Conservation (phyloP, 1,140 invertebrate genomes). For the Rhyzopertha dominica region DNA sequence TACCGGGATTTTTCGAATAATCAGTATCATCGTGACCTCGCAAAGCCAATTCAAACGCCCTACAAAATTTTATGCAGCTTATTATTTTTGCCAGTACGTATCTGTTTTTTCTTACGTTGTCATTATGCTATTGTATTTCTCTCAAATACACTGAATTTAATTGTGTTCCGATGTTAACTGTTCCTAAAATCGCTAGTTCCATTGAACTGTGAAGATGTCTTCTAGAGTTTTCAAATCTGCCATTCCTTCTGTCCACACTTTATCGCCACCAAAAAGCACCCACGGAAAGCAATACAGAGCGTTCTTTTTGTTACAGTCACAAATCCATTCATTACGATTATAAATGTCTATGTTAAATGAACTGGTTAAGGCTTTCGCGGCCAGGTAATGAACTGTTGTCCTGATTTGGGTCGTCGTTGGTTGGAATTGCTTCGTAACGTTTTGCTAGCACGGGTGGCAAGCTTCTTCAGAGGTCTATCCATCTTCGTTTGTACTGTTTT, state of each 20-base stretch:
- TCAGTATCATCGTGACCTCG: conserved; percentile 31
- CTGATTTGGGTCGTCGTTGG: too few species aligned
- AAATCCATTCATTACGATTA: too few species aligned
- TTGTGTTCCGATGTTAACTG: conserved; percentile 8
- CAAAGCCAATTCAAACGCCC: conserved; percentile 34
- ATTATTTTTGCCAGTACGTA: conserved; percentile 39
- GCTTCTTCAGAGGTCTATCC: too few species aligned
- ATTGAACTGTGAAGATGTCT: conserved; percentile 15
- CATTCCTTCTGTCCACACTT: conserved; percentile 16
- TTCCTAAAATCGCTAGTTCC: conserved; percentile 6
- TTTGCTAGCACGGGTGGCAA: too few species aligned
- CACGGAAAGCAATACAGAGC: too few species aligned
- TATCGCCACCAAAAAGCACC: conserved; percentile 14
- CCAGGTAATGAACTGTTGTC: too few species aligned
- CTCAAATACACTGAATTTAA: conserved; percentile 14
- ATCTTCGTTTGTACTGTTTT: too few species aligned
- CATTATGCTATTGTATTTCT: conserved; percentile 28
- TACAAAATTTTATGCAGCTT: conserved; percentile 32
- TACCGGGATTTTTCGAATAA: conserved; percentile 21
- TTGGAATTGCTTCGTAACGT: too few species aligned
- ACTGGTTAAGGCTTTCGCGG: too few species aligned
- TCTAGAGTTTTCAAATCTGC: conserved; percentile 15
- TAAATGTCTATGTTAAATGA: too few species aligned
- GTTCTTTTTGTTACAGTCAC: too few species aligned
- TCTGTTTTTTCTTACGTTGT: conserved; percentile 35